Percentiles rank a stretch among this genome's conserved stretches.
These are phyloP conservation scores for Slavum lentiscoides DNA, from an alignment of 2,888 invertebrate genomes.

Conservation along the genomic window DNA sequence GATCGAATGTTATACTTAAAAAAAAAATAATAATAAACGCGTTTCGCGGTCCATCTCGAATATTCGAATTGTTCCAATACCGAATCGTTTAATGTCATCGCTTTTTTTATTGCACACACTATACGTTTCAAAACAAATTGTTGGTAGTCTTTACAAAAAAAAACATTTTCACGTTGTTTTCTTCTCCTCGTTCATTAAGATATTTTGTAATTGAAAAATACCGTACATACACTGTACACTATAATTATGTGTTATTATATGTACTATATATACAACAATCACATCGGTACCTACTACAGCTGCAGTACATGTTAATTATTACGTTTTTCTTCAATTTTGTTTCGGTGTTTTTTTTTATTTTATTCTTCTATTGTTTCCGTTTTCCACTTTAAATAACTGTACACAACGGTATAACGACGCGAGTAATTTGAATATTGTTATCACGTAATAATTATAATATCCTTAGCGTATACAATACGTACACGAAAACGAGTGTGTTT, in stretches of 20 bases:
- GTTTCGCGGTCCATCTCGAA: no score
- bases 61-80: no score
- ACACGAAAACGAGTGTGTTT: neutral
- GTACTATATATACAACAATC: constrained; percentile 15
- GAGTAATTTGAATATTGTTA: constrained; percentile 22
- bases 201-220: constrained; percentile 34
- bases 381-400: neutral
- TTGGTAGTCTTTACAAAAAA: no score
- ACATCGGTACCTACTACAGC: neutral
- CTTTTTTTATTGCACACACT: no score
- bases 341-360: neutral
- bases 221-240: neutral
- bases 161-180: no score
- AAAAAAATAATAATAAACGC: no score
- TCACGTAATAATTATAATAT: neutral
- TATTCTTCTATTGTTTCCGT: constrained; percentile 17
- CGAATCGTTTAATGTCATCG: no score
- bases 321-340: constrained; percentile 1
- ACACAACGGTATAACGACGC: neutral
- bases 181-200: neutral
- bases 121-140: no score
- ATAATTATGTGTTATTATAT: neutral
- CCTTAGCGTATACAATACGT: neutral
- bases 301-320: constrained; percentile 24
- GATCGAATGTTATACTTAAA: no score